Evolutionary conservation across 2,113 vertebrate species (phyloP).

Genomic region (Anolis carolinensis): DNA sequence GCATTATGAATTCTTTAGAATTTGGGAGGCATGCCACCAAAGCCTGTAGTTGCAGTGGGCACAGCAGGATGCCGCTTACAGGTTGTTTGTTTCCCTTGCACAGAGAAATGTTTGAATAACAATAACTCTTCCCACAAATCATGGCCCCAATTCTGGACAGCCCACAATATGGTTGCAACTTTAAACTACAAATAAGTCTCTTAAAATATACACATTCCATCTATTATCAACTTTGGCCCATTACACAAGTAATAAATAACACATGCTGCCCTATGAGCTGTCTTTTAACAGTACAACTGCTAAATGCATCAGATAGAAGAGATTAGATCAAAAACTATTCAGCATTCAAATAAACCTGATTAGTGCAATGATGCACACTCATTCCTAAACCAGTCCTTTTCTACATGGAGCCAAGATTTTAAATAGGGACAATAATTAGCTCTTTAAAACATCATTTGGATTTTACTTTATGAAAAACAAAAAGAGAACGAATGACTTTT

Average conservation of each 20-base stretch:
- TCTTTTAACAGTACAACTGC: not conserved
- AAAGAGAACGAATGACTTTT: slow-evolving; percentile 1
- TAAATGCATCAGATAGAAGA: slow-evolving; percentile 22
- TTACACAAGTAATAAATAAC: slow-evolving; percentile 14
- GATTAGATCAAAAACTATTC: not conserved
- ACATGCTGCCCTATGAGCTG: not conserved
- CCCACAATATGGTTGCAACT: not conserved
- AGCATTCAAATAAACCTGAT: slow-evolving; percentile 18
- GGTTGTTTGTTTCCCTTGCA: not conserved
- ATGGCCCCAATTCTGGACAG: not conserved
- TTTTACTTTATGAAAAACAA: not conserved
- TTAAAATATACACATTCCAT: not conserved
- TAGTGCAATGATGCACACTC: slow-evolving; percentile 19
- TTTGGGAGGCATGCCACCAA: too few species aligned
- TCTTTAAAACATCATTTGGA: slow-evolving; percentile 20
- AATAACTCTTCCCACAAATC: not conserved
- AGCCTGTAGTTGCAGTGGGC: too few species aligned
- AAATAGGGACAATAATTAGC: slow-evolving; percentile 13
- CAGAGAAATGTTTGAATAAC: not conserved
- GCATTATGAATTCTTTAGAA: too few species aligned
- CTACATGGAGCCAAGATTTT: slow-evolving; percentile 3
- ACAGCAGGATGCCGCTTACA: too few species aligned
- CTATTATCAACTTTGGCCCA: not conserved
- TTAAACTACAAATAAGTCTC: not conserved
- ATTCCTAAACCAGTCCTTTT: not conserved